Evolutionary conservation across 1,140 invertebrate species (phyloP).

Genomic region (Ostrea edulis): DNA sequence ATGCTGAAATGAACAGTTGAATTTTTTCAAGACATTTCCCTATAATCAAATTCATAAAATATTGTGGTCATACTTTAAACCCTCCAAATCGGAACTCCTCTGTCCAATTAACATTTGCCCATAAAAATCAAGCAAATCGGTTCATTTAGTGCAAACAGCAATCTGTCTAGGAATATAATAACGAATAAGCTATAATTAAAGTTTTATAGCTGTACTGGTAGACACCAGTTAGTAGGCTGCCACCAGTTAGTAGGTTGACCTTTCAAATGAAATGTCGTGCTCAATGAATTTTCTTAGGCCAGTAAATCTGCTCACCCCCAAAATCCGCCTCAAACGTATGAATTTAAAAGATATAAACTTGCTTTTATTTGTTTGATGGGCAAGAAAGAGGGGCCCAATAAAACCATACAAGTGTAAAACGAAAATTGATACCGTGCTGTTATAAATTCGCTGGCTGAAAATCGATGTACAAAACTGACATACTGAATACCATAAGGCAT

Average conservation of each 20-base stretch:
- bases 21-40: neutral
- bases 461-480: neutral
- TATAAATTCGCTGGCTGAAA: conserved; percentile 23
- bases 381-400: neutral
- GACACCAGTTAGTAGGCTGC: neutral
- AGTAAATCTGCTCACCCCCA: conserved; percentile 31
- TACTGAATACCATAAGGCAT: neutral
- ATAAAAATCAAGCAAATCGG: conserved; percentile 34
- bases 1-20: conserved; percentile 18
- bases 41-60: conserved; percentile 39
- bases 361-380: conserved; percentile 37
- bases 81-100: neutral
- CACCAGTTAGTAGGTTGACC: neutral
- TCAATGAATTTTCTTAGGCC: conserved; percentile 24
- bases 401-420: conserved; percentile 8
- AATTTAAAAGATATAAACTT: conserved; percentile 36
- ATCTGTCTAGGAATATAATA: neutral
- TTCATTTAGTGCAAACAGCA: conserved; percentile 20
- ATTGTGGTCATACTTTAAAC: conserved; percentile 20
- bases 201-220: conserved; percentile 8
- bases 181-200: conserved; percentile 23
- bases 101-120: conserved; percentile 25
- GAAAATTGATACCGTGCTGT: conserved; percentile 7
- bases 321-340: neutral
- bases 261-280: conserved; percentile 8